Evolutionary conservation across 2,888 invertebrate genomes (phyloP), one percentile per base, ranked within the genome.

Genomic region (Mythimna lalbum): DNA sequence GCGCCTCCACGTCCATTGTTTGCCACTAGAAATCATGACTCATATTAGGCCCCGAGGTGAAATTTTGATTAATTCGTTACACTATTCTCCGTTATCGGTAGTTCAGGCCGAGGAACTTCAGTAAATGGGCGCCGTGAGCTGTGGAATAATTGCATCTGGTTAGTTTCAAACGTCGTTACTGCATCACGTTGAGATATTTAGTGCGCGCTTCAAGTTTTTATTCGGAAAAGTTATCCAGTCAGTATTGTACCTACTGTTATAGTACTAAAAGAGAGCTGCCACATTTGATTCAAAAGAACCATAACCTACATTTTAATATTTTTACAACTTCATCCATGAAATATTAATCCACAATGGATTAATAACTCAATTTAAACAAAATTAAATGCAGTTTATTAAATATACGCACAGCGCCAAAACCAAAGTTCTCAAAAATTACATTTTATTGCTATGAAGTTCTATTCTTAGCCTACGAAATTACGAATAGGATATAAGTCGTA

Each of bases 31-130:
- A 95, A 94, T 93, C 94, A 90, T 91, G 93, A 90, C 93, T 95
- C 94, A 93, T 94, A 94, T 94, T 94, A 93, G 91, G 92, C 92
- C 91, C 87, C 86, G 92, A 94, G 94, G 94, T 95, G 94, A 95
- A 95, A 95, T 93, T 93, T 93, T 95, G 95, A 96, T 96, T 95
- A 94, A 96, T 96, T 93, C 89, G 92, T 95, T 93, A 95, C 91
- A 91, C 87, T 90, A 92, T 93, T 93, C 94, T 89, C 90, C 87
- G 92, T 90, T 90, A 91, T 90, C 89, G 89, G 85, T 90, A 89
- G 89, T 88, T 90, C 87, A 86, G 81, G 83, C 81, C 81, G 90
- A 83, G 87, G 80, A 93, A 93, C 90, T 94, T 92, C 85, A 80
- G 78, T 93, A 91, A 93, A 94, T 91, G 89, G 92, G 80, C 85